A percentile compares a stretch with the other conserved stretches of the same genome.
Conservation (phyloP, 2,797 vertebrate species). For the Betta splendens region DNA sequence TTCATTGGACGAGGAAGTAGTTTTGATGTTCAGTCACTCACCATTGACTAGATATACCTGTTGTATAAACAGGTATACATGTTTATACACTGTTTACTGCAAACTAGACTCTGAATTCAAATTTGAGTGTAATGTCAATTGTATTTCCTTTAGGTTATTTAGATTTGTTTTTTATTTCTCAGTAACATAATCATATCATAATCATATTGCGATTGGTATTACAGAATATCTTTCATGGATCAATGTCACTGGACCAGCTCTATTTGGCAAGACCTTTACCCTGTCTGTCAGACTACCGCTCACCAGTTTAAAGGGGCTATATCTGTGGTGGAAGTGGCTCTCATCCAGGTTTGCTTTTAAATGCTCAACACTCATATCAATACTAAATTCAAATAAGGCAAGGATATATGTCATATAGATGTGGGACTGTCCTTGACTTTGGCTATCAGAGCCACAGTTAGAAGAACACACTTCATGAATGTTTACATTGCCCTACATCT, state of each 20-base stretch:
- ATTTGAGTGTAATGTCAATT: conserved; percentile 33
- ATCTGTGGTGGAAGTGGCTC: conserved; percentile 94
- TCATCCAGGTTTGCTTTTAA: conserved; percentile 88
- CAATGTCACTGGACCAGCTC: conserved; percentile 95
- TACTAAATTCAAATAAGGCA: conserved; percentile 5
- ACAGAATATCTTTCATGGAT: conserved; percentile 96
- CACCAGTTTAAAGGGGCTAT: conserved; percentile 90
- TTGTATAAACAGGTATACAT: conserved; percentile 54
- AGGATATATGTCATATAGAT: too few relatives aligned
- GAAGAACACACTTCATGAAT: conserved; percentile 7
- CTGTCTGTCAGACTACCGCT: conserved; percentile 84
- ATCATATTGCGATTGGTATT: conserved; percentile 33
- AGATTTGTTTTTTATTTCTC: conserved; percentile 8
- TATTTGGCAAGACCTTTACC: conserved; percentile 91
- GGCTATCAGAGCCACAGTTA: too few relatives aligned
- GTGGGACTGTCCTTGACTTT: too few relatives aligned
- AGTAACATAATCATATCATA: background rate
- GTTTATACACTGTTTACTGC: conserved; percentile 40
- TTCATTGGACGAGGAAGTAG: conserved; percentile 45
- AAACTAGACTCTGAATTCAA: conserved; percentile 45
- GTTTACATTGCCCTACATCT: conserved; percentile 2
- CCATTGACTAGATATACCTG: background rate
- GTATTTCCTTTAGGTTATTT: conserved; percentile 2
- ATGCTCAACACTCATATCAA: conserved; percentile 16
- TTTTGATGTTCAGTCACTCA: conserved; percentile 25